Evolutionary conservation across 1,140 invertebrate species (phyloP).

Genomic region (Berghia stephanieae): DNA sequence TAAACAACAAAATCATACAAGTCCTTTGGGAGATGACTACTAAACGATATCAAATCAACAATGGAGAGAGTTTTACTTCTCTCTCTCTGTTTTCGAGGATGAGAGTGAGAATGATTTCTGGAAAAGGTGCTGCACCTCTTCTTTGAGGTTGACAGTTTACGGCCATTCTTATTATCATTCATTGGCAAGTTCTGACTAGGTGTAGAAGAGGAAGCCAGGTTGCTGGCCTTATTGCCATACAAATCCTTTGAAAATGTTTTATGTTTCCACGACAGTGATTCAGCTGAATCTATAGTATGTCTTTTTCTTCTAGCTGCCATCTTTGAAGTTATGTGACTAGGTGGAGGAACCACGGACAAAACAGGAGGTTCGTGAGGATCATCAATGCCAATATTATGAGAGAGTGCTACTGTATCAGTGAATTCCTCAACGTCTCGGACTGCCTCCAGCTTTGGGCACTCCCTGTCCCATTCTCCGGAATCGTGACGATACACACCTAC

Average conservation of each 20-base stretch:
- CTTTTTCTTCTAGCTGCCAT: background rate
- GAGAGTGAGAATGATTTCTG: background rate
- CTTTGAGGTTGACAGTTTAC: background rate
- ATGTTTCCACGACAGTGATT: constrained; percentile 13
- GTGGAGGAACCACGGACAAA: background rate
- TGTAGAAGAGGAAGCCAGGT: background rate
- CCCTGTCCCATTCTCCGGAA: too few species aligned
- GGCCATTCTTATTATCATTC: too few species aligned
- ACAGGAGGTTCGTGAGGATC: background rate
- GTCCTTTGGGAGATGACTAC: background rate
- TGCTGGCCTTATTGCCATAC: background rate
- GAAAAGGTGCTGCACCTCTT: background rate
- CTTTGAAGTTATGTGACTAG: too few species aligned
- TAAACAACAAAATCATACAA: constrained; percentile 29
- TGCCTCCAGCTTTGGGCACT: too few species aligned
- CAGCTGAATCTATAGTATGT: constrained; percentile 35
- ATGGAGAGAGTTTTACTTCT: constrained; percentile 17
- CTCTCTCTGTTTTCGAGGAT: background rate
- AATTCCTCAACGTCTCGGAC: too few species aligned
- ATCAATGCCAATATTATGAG: background rate
- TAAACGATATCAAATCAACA: constrained; percentile 5
- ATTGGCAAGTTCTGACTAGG: constrained; percentile 17
- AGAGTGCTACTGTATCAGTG: too few species aligned
- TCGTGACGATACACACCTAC: too few species aligned
- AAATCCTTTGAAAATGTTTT: background rate